Base-by-base conservation (phyloP, 2,888 invertebrate species). In the Malthinus flaveolus region DNA sequence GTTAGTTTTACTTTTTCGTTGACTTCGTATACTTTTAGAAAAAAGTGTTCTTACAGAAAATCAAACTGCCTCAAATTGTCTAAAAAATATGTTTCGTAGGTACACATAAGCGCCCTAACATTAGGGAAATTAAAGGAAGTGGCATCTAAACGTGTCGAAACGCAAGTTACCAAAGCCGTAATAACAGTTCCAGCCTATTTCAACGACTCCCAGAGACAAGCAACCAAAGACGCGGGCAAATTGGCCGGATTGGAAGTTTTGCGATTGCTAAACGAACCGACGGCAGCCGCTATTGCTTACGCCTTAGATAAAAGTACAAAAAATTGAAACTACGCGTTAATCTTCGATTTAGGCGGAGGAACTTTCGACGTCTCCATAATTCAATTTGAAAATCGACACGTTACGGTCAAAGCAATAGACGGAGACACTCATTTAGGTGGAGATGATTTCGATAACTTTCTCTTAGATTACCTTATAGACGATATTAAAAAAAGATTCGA, bases 81-180 rank as follows among this genome's bases (percentile, higher is more conserved):
- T n/a, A n/a, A n/a, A n/a, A n/a, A n/a, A n/a, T n/a, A n/a, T n/a
- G n/a, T n/a, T n/a, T n/a, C n/a, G n/a, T n/a, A n/a, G 7, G 98
- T 99, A 80, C 39, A 98, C 99, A 93, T 99, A 70, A 97, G 97
- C 15, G 97, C 98, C 62, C 98, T 99, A 97, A 97, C 99, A 37
- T 84, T 98, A 58, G 87, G 85, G 13, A 97, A 98, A 80, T 97
- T 98, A 97, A 97, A 95, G 84, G 96, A 97, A 81, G 95, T 94
- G 7, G 97, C 97, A 32, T 97, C 97, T 78, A 94, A 95, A n/a
- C 97, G 96, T 76, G 84, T 97, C 50, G 96, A 97, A 67, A 95
- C 97, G 81, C 94, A 12, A 7, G 60, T 69, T 2, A 54, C 33
- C n/a, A 67, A 63, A 48, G 69, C 65, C 13, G 68, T 70, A n/a